Evolutionary conservation across 2,797 vertebrate genomes (phyloP), one percentile per base, ranked within the genome.

Genomic region (Acestrorhynchus altus): DNA sequence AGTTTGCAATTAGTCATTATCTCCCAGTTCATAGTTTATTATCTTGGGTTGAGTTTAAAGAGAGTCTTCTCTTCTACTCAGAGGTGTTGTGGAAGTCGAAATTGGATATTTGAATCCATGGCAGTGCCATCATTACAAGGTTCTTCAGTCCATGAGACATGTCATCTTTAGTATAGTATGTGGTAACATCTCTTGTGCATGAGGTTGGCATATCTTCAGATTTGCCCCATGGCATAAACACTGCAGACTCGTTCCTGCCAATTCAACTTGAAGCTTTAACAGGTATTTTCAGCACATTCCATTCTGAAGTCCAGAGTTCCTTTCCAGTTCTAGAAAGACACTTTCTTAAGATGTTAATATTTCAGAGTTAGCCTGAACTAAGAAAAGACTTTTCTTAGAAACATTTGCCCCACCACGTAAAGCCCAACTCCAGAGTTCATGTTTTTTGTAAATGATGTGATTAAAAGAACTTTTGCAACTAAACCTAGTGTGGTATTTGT

Each of bases 381-480:
- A 35, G 69, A 73, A 64, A 72, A 72, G 40, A 35, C 52, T 67
- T 73, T 78, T 46, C 24, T 42, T 61, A 71, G 59, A 61, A 74
- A 64, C 51, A 28, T 74, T 78, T 65, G 57, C 54, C 76, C 76
- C 63, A 67, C 57, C 71, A 74, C 44, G 46, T 63, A 44, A 74
- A 74, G 64, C 71, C 72, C 77, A 79, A 74, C 54, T 79, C 51
- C 66, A 68, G 66, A 42, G 64, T 74, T 80, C 73, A 56, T 83
- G 79, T 83, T 83, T 88, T 54, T 90, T 88, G 87, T 90, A 88
- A 87, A 87, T 84, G 46, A 86, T 89, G 87, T 89, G 83, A 92
- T 89, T 91, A 91, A 92, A 92, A 80, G 59, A 74, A 72, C 71
- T 90, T 90, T 87, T 87, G 83, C 81, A 86, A 81, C 76, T 79